phyloP scores from a whole-genome alignment of 2,797 vertebrate genomes.

The Aldrovandia affinis region DNA sequence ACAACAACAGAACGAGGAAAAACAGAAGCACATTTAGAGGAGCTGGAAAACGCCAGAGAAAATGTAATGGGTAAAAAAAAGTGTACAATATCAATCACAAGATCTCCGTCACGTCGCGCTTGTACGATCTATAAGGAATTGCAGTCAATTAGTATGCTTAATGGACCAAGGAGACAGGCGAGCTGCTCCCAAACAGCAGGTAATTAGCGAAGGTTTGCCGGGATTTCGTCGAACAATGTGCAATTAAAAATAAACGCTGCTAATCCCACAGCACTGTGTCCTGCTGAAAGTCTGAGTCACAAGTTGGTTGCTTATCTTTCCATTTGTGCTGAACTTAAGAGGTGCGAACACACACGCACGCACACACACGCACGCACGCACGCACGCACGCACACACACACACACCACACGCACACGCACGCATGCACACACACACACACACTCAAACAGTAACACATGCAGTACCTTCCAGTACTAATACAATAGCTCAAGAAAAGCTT shows the following conservation, averaged over 20 bases:
- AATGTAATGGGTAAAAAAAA: background rate
- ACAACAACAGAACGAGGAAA: background rate
- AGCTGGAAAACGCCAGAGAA: background rate
- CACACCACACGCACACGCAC: background rate
- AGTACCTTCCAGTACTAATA: too few species aligned
- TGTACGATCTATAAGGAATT: constrained; percentile 22
- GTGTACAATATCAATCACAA: constrained; percentile 4
- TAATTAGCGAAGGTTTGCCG: constrained; percentile 9
- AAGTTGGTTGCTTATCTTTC: background rate
- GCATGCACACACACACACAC: too few species aligned
- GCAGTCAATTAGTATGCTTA: constrained; percentile 20
- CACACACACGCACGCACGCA: background rate
- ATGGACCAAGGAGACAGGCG: constrained; percentile 12
- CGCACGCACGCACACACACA: background rate
- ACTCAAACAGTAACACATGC: too few species aligned
- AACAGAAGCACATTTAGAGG: background rate
- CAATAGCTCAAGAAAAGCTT: too few species aligned
- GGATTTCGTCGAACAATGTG: constrained; percentile 12
- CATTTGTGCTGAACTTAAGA: background rate
- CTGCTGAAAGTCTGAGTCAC: constrained; percentile 8
- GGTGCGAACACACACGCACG: background rate
- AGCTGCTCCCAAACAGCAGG: constrained; percentile 9
- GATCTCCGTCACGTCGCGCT: background rate
- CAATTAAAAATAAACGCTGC: constrained; percentile 21
- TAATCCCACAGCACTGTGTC: constrained; percentile 6